phyloP scores from a whole-genome alignment of 1,140 invertebrate species.

The Proales similis region DNA sequence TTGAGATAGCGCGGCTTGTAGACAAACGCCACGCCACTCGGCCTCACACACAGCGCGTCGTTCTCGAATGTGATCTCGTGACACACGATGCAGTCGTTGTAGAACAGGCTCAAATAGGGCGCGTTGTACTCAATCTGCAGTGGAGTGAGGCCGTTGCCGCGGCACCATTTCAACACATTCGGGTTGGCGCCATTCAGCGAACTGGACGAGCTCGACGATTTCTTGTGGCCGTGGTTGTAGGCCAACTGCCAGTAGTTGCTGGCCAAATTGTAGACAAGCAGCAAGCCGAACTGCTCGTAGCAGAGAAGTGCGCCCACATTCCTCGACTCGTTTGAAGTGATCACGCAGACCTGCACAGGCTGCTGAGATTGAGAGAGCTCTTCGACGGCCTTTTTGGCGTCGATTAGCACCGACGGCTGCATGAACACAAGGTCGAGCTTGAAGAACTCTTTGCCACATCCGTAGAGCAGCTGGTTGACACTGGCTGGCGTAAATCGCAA shows the following conservation, averaged over 20 bases:
- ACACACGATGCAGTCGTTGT: constrained; percentile 26
- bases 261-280: constrained; percentile 29
- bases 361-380: too few species aligned
- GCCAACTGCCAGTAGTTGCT: constrained; percentile 32
- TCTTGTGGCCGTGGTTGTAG: not conserved
- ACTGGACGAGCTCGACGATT: constrained; percentile 21
- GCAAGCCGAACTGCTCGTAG: constrained; percentile 18
- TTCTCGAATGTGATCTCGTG: constrained; percentile 29
- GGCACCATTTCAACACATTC: constrained; percentile 18
- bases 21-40: constrained; percentile 21
- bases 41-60: constrained; percentile 7
- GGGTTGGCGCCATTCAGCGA: not conserved
- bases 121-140: constrained; percentile 36
- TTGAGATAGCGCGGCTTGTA: constrained; percentile 36
- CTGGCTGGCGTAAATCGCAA: constrained; percentile 24
- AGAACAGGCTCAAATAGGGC: constrained; percentile 27
- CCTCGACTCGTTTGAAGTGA: constrained; percentile 26
- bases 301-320: constrained; percentile 22
- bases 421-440: constrained; percentile 29
- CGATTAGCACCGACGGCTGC: constrained; percentile 19
- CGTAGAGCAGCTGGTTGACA: constrained; percentile 32
- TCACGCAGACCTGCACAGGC: constrained; percentile 12
- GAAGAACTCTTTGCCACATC: constrained; percentile 28
- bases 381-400: not conserved
- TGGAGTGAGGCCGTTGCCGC: constrained; percentile 30